phyloP scores from a whole-genome alignment of 2,113 vertebrate genomes.

The Corythoichthys intestinalis region DNA sequence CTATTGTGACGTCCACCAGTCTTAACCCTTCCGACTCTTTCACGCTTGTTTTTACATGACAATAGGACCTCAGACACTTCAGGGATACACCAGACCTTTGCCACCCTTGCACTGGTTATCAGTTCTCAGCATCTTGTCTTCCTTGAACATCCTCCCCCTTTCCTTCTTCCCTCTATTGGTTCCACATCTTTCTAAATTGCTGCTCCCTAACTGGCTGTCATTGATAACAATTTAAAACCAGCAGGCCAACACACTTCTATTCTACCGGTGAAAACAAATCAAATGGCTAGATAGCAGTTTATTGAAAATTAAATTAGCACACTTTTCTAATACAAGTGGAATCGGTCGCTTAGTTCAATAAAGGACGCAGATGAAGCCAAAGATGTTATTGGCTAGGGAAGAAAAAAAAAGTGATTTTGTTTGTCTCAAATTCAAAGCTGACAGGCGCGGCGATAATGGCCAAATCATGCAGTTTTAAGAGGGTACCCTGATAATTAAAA shows the following conservation, averaged over 20 bases:
- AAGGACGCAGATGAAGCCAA: constrained; percentile 57
- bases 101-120: constrained; percentile 32
- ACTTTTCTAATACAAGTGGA: constrained; percentile 80
- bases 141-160: constrained; percentile 27
- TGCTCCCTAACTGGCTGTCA: constrained; percentile 63
- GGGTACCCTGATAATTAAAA: not conserved
- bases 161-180: constrained; percentile 58
- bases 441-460: not conserved
- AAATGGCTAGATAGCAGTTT: constrained; percentile 60
- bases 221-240: constrained; percentile 71
- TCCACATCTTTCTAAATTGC: constrained; percentile 48
- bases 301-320: constrained; percentile 78
- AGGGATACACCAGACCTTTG: constrained; percentile 7
- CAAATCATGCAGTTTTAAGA: not conserved
- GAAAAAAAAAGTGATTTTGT: constrained; percentile 25
- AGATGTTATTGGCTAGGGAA: constrained; percentile 5
- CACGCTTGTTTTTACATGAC: constrained; percentile 23
- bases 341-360: constrained; percentile 86
- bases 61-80: constrained; percentile 17
- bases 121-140: constrained; percentile 54
- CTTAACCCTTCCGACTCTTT: constrained; percentile 11
- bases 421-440: constrained; percentile 27
- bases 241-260: constrained; percentile 36
- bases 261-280: constrained; percentile 51
- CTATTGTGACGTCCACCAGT: constrained; percentile 19